phyloP scores from a whole-genome alignment of 2,113 vertebrate species.

The Clupea harengus region DNA sequence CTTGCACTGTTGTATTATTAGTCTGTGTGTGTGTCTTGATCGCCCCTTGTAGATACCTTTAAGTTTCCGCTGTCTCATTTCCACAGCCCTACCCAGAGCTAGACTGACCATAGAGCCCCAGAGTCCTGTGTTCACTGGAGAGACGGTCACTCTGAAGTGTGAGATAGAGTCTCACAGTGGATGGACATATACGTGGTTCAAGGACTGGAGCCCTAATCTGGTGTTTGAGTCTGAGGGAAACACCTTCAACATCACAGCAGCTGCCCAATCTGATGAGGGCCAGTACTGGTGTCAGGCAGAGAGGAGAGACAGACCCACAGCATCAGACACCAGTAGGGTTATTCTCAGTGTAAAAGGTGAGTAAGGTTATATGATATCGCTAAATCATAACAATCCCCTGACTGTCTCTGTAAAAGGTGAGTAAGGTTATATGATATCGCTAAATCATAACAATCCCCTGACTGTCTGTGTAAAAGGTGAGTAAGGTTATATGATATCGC shows the following conservation, averaged over 20 bases:
- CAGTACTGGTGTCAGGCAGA: conserved; percentile 28
- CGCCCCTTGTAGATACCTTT: neutral
- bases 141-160: conserved; percentile 6
- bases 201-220: neutral
- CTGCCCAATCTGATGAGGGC: neutral
- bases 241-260: conserved; percentile 27
- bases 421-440: no score
- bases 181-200: conserved; percentile 8
- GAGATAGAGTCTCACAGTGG: neutral
- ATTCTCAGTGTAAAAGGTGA: neutral
- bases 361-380: no score
- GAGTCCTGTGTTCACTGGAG: conserved; percentile 1
- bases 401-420: no score
- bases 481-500: no score
- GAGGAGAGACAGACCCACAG: neutral
- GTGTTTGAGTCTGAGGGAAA: neutral
- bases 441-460: no score
- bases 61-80: neutral
- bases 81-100: conserved; percentile 18
- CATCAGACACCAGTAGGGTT: neutral
- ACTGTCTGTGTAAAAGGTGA: no score
- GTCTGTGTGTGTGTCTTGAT: no score
- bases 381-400: no score
- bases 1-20: neutral
- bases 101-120: neutral